Base-by-base conservation (phyloP, 2,113 vertebrate genomes). In the Cisticola juncidis region DNA sequence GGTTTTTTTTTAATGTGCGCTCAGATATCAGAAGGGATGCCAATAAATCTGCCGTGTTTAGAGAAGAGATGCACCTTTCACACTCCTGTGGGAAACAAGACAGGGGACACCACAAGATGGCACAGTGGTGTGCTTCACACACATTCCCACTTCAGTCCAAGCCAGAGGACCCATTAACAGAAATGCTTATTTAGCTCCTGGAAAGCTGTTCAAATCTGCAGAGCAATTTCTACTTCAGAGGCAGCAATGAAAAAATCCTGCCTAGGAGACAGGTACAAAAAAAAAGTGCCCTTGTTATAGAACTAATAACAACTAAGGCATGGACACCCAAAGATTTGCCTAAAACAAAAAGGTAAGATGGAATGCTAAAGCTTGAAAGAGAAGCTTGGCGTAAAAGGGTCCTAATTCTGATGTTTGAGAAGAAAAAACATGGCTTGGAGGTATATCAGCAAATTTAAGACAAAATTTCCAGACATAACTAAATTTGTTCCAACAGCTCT, bases 101-200 rank as follows among this genome's bases (percentile, higher is more conserved):
- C 51, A 56, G 47, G 19, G 79, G 69, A 77, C 60, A 81, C 95
- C 96, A 95, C 94, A 92, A 96, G 96, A 88, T 94, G 96, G 96
- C 96, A 95, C 61, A 92, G 70, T 0, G 1, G 65, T 86, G 93
- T 58, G 33, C 57, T 86, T 74, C 44, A 31, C 35, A 69, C 54
- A 58, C 18, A 48, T 51, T 12, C 62, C 53, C 71, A 44, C 80
- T 66, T 31, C 50, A 54, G 45, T 9, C 38, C 15, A 42, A 79
- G 16, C 50, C 28, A 44, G 7, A 48, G 14, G 28, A 65, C 12
- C 13, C 13, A 70, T 45, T 14, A 83, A 68, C 2, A 73, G 14
- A 80, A 90, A 62, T 4, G 5, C 3, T 77, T 77, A 23, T 47
- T 81, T 73, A 70, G 47, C 24, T 50, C 40, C 22, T 47, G n/a